phyloP scores from a whole-genome alignment of 1,140 invertebrate genomes.

The Dolichoris vasculosae region DNA sequence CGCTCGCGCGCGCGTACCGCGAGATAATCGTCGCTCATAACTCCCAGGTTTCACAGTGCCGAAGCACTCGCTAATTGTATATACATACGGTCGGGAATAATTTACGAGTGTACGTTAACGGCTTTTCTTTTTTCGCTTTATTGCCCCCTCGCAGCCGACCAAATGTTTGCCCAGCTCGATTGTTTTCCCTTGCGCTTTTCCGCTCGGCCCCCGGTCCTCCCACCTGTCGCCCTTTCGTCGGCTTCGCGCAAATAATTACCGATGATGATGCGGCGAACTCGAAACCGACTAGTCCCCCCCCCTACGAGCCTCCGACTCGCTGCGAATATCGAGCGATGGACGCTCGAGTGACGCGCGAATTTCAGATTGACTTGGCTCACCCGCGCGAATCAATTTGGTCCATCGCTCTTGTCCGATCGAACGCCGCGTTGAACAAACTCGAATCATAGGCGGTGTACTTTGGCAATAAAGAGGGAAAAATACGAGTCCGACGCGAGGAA shows the following conservation, averaged over 20 bases:
- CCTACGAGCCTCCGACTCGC: no score
- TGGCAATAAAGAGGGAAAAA: background rate
- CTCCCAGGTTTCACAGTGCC: conserved; percentile 16
- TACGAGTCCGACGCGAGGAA: background rate
- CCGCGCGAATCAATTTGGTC: background rate
- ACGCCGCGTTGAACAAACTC: no score
- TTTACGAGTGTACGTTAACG: conserved; percentile 34
- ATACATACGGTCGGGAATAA: conserved; percentile 7
- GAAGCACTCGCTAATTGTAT: conserved; percentile 36
- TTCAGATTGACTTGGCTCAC: background rate
- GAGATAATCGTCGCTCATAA: conserved; percentile 46
- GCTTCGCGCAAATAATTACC: background rate
- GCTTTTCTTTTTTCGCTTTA: conserved; percentile 14
- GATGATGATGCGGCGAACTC: background rate
- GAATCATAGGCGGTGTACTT: background rate
- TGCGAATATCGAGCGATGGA: background rate
- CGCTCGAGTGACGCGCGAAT: background rate
- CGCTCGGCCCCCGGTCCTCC: background rate
- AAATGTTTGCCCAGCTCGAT: conserved; percentile 11
- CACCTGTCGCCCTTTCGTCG: no score
- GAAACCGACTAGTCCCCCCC: background rate
- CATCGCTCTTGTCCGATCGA: no score
- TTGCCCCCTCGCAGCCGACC: background rate
- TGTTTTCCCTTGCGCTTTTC: conserved; percentile 21
- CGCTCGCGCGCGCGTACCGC: background rate